Conservation (phyloP, 2,888 invertebrate genomes). For the Escarpia spicata region DNA sequence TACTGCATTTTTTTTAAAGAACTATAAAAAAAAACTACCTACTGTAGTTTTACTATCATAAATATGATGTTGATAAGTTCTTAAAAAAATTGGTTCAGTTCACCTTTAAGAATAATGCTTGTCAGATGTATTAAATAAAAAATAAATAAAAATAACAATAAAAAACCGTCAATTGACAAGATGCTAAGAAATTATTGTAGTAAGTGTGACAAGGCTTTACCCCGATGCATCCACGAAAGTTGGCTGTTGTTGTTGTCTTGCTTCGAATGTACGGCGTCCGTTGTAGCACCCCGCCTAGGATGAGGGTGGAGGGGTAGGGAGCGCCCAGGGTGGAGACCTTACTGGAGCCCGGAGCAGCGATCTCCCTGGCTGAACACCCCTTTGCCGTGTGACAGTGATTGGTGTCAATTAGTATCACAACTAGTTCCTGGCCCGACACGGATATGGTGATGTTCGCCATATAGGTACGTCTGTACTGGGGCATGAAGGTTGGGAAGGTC, state of each 20-base stretch:
- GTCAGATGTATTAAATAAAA: too few species aligned
- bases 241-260: conserved; percentile 44
- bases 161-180: background rate
- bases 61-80: too few species aligned
- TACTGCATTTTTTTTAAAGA: too few species aligned
- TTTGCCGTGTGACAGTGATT: background rate
- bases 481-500: background rate
- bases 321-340: conserved; percentile 36
- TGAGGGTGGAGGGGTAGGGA: background rate
- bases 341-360: background rate
- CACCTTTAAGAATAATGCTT: too few species aligned
- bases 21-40: too few species aligned
- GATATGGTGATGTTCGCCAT: background rate
- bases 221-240: conserved; percentile 56
- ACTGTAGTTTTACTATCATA: too few species aligned
- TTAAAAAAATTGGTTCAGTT: too few species aligned
- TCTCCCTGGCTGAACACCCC: background rate
- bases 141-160: background rate
- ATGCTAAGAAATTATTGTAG: background rate
- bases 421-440: background rate
- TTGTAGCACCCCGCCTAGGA: conserved; percentile 48
- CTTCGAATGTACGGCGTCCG: conserved; percentile 53
- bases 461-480: background rate
- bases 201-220: conserved; percentile 43
- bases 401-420: background rate